phyloP scores from a whole-genome alignment of 2,888 invertebrate species.

The Cheilosia impressa region DNA sequence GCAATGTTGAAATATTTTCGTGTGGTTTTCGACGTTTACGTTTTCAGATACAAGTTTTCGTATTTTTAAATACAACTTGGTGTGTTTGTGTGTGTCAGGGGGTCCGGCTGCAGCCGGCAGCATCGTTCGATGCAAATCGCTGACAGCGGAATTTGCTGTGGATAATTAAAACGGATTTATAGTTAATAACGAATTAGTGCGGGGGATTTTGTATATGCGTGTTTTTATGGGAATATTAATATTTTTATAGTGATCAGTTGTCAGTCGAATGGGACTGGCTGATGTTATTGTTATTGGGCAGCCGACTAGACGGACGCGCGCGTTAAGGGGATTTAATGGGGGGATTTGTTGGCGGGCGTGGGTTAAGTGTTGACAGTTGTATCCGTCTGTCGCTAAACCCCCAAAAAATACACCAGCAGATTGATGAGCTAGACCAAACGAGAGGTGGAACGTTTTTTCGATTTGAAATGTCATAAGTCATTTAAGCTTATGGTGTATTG shows the following conservation, averaged over 20 bases:
- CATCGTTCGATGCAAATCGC: constrained; percentile 38
- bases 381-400: too few relatives aligned
- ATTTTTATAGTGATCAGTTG: constrained; percentile 58
- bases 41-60: constrained; percentile 37
- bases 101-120: background rate
- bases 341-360: too few relatives aligned
- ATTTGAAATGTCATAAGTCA: too few relatives aligned
- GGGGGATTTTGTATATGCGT: constrained; percentile 13
- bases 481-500: too few relatives aligned
- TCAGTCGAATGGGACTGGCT: constrained; percentile 46
- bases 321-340: too few relatives aligned
- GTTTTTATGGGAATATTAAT: constrained; percentile 51
- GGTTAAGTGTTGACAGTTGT: too few relatives aligned
- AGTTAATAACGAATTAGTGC: constrained; percentile 49
- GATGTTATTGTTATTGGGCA: constrained; percentile 4
- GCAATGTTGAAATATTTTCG: constrained; percentile 44
- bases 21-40: constrained; percentile 47
- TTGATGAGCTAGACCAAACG: too few relatives aligned
- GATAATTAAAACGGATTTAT: constrained; percentile 71
- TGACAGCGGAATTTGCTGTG: constrained; percentile 25
- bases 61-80: constrained; percentile 15
- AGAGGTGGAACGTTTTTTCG: too few relatives aligned
- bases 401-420: too few relatives aligned
- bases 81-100: background rate
- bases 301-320: background rate